phyloP scores from a whole-genome alignment of 1,140 invertebrate species.

The Lithobius niger region DNA sequence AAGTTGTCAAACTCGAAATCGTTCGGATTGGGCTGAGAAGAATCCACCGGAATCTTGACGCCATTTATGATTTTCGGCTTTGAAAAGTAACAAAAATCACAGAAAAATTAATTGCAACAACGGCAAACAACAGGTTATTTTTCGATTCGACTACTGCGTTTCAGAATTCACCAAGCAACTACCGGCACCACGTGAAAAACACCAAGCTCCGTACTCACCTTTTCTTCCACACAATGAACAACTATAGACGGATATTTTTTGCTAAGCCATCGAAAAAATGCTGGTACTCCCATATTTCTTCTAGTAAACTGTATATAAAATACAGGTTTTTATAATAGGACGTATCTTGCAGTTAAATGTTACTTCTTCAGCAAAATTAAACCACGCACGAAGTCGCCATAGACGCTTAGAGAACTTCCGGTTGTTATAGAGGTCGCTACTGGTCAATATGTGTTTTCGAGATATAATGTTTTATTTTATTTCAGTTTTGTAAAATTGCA shows the following conservation, averaged over 20 bases:
- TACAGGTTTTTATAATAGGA: no score
- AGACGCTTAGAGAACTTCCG: no score
- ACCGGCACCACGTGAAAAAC: conserved; percentile 47
- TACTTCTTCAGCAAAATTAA: no score
- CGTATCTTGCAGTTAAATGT: no score
- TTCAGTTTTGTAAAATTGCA: no score
- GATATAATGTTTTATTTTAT: no score
- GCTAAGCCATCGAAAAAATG: conserved; percentile 97
- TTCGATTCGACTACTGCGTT: conserved; percentile 99
- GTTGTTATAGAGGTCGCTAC: no score
- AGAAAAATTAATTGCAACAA: conserved; percentile 99
- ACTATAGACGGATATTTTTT: conserved; percentile 96
- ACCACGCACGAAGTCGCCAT: no score
- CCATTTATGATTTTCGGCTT: conserved; percentile 35
- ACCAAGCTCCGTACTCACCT: conserved; percentile 45
- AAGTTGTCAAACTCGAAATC: conserved; percentile 96
- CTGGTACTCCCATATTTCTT: conserved; percentile 99
- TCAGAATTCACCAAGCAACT: conserved; percentile 70
- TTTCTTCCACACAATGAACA: conserved; percentile 86
- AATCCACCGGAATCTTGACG: conserved; percentile 53
- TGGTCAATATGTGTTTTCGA: no score
- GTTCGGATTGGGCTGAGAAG: conserved; percentile 87
- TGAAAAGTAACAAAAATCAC: background rate
- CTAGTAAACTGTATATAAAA: no score
- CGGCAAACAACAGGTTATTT: conserved; percentile 95